Base-by-base conservation (phyloP, 1,140 invertebrate species). In the Drosophila nigromelanica region DNA sequence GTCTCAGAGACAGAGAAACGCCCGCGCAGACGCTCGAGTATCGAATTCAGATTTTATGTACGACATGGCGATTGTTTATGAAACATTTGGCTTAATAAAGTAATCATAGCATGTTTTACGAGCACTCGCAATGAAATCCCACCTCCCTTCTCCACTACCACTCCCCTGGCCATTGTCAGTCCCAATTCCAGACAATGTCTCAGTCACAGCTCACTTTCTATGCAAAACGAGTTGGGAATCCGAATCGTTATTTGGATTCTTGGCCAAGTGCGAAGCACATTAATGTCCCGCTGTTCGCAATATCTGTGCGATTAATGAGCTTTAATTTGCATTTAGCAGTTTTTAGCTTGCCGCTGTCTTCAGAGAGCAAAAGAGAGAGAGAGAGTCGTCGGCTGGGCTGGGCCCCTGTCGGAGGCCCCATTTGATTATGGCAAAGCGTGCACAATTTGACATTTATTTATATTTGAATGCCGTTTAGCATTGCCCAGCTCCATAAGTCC, bases 31-130 rank as follows among this genome's bases (percentile, higher is more conserved):
- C 51, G 27, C 42, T 52, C 39, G 33, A 89, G 83, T 82, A 89
- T 87, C 82, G 58, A 47, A 71, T 89, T 85, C 80, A 70, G 73
- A 58, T 81, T 86, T 86, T 86, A 87, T 81, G 78, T 78, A 76
- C 78, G 82, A 82, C 81, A 76, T 79, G 83, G 64, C 78, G 82
- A 83, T 82, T 87, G 83, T 87, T 87, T 87, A 87, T 87, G 83
- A 87, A 87, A 87, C 76, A 89, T 83, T 81, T 86, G 69, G 66
- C 69, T 86, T 90, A 90, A 90, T 90, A 90, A 90, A 90, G 86
- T 79, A 90, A 90, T 86, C 86, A 90, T 86, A 77, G 86, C 56
- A 71, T 82, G 81, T 86, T 90, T 89, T 89, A 89, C 74, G 85
- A 86, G 76, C 86, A 69, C 83, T 80, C 64, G 56, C 43, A 33